Base-by-base conservation (phyloP, 2,797 vertebrate species). In the Rhinogobio ventralis region DNA sequence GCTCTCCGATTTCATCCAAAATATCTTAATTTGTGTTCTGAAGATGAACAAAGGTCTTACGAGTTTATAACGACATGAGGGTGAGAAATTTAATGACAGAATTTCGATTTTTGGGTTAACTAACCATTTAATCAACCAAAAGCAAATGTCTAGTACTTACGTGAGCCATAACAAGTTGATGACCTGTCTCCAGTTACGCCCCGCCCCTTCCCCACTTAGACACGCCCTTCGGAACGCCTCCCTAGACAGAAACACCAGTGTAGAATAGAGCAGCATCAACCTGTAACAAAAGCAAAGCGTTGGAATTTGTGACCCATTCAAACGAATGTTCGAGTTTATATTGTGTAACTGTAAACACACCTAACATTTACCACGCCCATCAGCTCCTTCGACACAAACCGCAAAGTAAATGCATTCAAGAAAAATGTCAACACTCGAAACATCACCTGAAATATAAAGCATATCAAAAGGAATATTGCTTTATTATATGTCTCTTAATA, bases 211-310 rank as follows among this genome's bases (percentile, higher is more conserved):
- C 17, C 95, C 95, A 82, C 97, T 99, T 85, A 99, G 91, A 92
- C 98, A 99, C 28, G 98, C 97, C 93, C 95, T 98, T 55, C 97
- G 94, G 90, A 99, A 99, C 0, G 97, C 97, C 86, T 99, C 98
- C 92, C 98, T 96, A 88, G 98, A 97, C 28, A 99, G 88, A 93
- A 99, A 99, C 3, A 97, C 93, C 81, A 96, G 88, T 3, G 97
- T 98, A 0, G 98, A 96, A 90, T 99, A 99, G 76, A 99, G 94
- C 0, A 99, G 90, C 1, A 94, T 97, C 17, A 99, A 90, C 93
- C 98, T 99, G 91, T 28, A 87, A 85, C 64, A 90, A 30, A 86
- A 2, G 25, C 69, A 85, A 36, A 67, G 8, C 17, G 2, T 30
- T 6, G 49, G 19, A 66, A 45, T 76, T 84, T 42, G 13, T 51